Base-by-base conservation (phyloP, 1,140 invertebrate species). In the Schlechtendalia chinensis region DNA sequence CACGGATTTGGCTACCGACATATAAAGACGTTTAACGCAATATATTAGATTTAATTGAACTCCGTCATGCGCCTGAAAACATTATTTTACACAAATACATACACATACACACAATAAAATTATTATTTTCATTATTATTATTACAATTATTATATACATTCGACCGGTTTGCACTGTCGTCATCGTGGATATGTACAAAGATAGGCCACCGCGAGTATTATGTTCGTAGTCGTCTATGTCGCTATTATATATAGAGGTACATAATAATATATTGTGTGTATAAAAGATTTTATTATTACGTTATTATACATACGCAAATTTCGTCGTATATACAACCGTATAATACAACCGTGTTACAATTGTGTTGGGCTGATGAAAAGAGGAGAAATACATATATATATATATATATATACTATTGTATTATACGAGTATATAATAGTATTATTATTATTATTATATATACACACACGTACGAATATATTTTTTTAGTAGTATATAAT, bases 1-100 rank as follows among this genome's bases (percentile, higher is more conserved):
- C 39, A 47, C 65, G n/a, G n/a, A 8, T 39, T 39, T 12, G 47
- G 14, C 47, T 50, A 50, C 47, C n/a, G 65, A 22, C 4, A 5
- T 47, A 69, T 17, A 27, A 63, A 39, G 39, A 69, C 45, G 39
- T 69, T 22, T 17, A 22, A 32, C n/a, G n/a, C 65, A 69, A 69
- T 69, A 69, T 69, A 69, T 69, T 69, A 50, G n/a, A 14, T 69
- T 45, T 65, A 65, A 65, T 65, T 65, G 63, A 65, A 65, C 63
- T 65, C 63, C 63, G 22, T 59, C 56, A 24, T 3, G 11, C 22
- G 8, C 0, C 22, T 2, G 11, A 22, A 1, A 14, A 24, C 22
- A n/a, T 58, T 58, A 22, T 58, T 45, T 14, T 22, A 67, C 19
- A 22, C 10, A n/a, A 45, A 45, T 12, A 39, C n/a, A 11, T 5